Evolutionary conservation across 2,888 invertebrate genomes (phyloP).

Genomic region (Drosophila meridiana): DNA sequence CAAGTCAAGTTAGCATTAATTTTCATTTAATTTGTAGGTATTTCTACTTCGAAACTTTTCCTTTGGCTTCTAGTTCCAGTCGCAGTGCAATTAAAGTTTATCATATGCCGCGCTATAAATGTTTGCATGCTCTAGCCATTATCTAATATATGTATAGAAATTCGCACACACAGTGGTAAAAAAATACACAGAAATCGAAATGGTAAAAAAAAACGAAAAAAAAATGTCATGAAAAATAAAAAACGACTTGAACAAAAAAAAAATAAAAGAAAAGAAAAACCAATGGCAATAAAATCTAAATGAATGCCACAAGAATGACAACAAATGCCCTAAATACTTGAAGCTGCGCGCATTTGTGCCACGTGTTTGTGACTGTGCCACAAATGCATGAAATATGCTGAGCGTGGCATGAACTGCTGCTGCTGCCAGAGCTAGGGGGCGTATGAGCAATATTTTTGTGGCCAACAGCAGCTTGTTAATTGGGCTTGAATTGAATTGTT

Average conservation of each 20-base stretch:
- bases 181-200: conserved; percentile 50
- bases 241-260: conserved; percentile 7
- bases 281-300: conserved; percentile 26
- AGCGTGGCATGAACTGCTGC: not conserved
- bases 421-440: not conserved
- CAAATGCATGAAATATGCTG: conserved; percentile 9
- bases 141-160: conserved; percentile 15
- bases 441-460: conserved; percentile 30
- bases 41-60: not conserved
- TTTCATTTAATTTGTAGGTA: not conserved
- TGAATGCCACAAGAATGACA: conserved; percentile 61
- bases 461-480: not conserved
- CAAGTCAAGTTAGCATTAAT: not conserved
- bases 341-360: conserved; percentile 27
- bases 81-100: not conserved
- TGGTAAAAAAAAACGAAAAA: conserved; percentile 13
- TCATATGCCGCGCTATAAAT: not conserved
- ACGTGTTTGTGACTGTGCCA: not conserved
- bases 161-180: conserved; percentile 6
- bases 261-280: conserved; percentile 14
- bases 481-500: conserved; percentile 10
- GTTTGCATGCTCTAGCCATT: conserved; percentile 2
- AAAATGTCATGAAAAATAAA: conserved; percentile 1
- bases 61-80: not conserved
- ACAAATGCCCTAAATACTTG: conserved; percentile 70